A percentile compares a stretch with the other conserved stretches of the same genome.
Evolutionary conservation across 2,797 vertebrate species (phyloP).

Genomic region (Danio kyathit): DNA sequence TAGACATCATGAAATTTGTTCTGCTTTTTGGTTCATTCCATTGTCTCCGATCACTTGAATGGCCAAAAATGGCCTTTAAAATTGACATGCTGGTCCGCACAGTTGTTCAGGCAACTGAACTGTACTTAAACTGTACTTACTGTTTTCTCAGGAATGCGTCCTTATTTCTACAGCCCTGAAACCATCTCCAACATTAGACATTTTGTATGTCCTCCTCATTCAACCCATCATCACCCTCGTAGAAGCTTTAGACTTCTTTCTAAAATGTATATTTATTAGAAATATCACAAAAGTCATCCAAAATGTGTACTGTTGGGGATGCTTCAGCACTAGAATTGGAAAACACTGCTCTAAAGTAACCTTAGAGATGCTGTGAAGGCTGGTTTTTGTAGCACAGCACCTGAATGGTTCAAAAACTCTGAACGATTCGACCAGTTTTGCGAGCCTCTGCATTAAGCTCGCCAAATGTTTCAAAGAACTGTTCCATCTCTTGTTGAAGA

Average conservation of each 20-base stretch:
- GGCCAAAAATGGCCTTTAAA: conserved; percentile 26
- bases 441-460: conserved; percentile 80
- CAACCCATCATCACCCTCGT: neutral
- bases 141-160: conserved; percentile 3
- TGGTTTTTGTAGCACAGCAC: neutral
- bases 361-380: neutral
- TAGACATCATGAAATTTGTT: conserved; percentile 8
- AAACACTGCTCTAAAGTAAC: neutral
- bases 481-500: conserved; percentile 82
- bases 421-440: conserved; percentile 80
- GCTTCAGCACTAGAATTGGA: neutral
- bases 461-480: conserved; percentile 80
- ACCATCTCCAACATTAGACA: neutral
- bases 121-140: conserved; percentile 21
- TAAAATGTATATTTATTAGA: neutral
- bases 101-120: conserved; percentile 22
- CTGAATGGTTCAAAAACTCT: conserved; percentile 75
- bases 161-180: conserved; percentile 5
- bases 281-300: conserved; percentile 24
- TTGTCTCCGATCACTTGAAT: conserved; percentile 30
- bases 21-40: conserved; percentile 40
- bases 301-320: neutral
- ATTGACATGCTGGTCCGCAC: conserved; percentile 43
- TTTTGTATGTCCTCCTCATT: neutral
- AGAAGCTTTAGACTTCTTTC: neutral